Evolutionary conservation across 30 jellyfish, hydroid and myxozoan genomes (phyloP).

Genomic region (Aurelia aurita): DNA sequence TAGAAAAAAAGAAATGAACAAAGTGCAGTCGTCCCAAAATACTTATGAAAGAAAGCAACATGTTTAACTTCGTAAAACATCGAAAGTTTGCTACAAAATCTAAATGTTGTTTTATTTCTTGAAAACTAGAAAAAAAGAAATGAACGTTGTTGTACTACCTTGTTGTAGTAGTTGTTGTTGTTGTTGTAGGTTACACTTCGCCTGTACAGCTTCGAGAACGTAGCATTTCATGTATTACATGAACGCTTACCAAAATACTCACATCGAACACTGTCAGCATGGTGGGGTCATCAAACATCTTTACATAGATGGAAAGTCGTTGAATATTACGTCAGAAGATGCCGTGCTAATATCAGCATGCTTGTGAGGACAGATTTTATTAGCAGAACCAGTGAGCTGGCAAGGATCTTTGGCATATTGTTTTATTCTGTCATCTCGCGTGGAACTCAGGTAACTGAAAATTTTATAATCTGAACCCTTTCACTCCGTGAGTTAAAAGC

Average conservation of each 20-base stretch:
- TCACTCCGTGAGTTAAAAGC: too few relatives aligned
- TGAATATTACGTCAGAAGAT: slow-evolving; percentile 74
- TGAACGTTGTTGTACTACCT: too few relatives aligned
- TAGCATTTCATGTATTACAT: slow-evolving; percentile 93
- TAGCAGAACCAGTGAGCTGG: slow-evolving; percentile 94
- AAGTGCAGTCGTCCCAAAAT: too few relatives aligned
- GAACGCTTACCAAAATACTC: slow-evolving; percentile 86
- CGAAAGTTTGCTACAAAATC: too few relatives aligned
- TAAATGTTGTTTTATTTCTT: too few relatives aligned
- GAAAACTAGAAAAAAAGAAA: too few relatives aligned
- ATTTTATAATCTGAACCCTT: too few relatives aligned
- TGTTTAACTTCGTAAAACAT: too few relatives aligned
- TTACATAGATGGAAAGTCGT: slow-evolving; percentile 77
- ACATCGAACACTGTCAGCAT: slow-evolving; percentile 77
- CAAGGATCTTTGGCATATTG: slow-evolving; percentile 92
- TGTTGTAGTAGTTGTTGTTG: not conserved
- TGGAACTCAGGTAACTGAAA: slow-evolving; percentile 97
- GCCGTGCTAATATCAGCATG: slow-evolving; percentile 82
- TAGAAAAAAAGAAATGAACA: too few relatives aligned
- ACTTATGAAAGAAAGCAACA: too few relatives aligned
- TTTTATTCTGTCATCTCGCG: slow-evolving; percentile 95
- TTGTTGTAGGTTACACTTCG: slow-evolving; percentile 84
- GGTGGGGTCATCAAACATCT: slow-evolving; percentile 85
- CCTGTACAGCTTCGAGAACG: slow-evolving; percentile 90
- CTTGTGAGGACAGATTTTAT: slow-evolving; percentile 85